Conservation (phyloP, 2,888 invertebrate species). For the Cephus spinipes region DNA sequence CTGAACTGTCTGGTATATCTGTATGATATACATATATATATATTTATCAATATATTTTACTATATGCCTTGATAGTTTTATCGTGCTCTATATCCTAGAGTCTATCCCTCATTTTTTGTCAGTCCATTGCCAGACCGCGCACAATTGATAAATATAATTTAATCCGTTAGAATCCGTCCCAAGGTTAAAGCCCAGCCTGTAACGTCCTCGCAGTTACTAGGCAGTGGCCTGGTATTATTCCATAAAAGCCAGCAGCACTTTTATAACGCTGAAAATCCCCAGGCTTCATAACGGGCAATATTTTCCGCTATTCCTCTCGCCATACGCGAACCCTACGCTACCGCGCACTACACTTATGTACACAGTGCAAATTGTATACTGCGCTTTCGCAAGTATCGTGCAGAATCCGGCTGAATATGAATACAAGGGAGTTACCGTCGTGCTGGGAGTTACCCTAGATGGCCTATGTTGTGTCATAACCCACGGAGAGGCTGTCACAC, state of each 20-base stretch:
- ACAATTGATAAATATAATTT: slow-evolving; percentile 8
- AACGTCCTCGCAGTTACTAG: too few species aligned
- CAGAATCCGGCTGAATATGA: slow-evolving; percentile 41
- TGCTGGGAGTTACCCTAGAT: not conserved
- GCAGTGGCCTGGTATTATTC: not conserved
- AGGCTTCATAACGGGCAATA: slow-evolving; percentile 11
- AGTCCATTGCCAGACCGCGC: slow-evolving; percentile 6
- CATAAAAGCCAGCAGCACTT: slow-evolving; percentile 1
- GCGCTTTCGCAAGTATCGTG: slow-evolving; percentile 10
- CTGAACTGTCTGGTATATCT: too few species aligned
- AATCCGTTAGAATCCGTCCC: too few species aligned
- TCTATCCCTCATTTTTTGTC: too few species aligned
- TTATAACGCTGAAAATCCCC: slow-evolving; percentile 18
- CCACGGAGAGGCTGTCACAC: slow-evolving; percentile 63
- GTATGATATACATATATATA: too few species aligned
- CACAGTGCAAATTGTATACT: slow-evolving; percentile 10
- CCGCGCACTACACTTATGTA: slow-evolving; percentile 17
- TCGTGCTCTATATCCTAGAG: not conserved
- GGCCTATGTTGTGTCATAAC: slow-evolving; percentile 57
- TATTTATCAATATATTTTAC: not conserved
- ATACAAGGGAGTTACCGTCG: slow-evolving; percentile 29
- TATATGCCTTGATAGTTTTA: not conserved
- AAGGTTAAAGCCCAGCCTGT: too few species aligned
- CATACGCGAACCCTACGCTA: not conserved
- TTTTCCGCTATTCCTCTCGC: not conserved